Evolutionary conservation across 2,113 vertebrate genomes (phyloP).

Genomic region (Malurus melanocephalus): DNA sequence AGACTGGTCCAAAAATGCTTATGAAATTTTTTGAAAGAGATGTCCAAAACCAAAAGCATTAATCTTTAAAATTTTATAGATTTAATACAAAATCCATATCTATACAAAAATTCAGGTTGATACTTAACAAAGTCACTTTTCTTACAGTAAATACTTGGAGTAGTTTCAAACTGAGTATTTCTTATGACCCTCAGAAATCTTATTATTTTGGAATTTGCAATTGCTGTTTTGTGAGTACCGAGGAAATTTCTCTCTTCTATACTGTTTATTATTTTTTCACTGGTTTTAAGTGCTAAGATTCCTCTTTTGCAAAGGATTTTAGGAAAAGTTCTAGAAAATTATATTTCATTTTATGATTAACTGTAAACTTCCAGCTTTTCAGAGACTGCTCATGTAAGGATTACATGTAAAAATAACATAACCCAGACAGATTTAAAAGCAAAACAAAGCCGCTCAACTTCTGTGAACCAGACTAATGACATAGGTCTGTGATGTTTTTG

Average conservation of each 20-base stretch:
- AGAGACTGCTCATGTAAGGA: neutral
- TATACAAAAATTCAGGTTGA: neutral
- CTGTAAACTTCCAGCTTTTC: neutral
- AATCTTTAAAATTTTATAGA: neutral
- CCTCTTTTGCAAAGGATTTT: neutral
- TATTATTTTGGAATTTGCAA: neutral
- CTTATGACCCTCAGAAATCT: neutral
- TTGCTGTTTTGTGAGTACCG: neutral
- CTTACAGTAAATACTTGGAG: neutral
- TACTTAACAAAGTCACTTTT: neutral
- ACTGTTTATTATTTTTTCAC: neutral
- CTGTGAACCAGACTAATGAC: slow-evolving; percentile 15
- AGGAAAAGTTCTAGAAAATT: neutral
- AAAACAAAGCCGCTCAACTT: slow-evolving; percentile 5
- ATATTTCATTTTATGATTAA: neutral
- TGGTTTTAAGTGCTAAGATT: neutral
- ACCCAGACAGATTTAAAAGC: slow-evolving; percentile 10
- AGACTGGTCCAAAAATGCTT: neutral
- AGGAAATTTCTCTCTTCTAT: neutral
- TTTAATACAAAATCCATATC: neutral
- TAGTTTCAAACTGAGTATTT: neutral
- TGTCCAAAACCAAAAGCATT: neutral
- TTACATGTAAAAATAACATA: neutral
- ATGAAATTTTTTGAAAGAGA: neutral
- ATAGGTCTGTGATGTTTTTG: neutral